Evolutionary conservation across 1,140 invertebrate genomes (phyloP).

Genomic region (Andrena cerasifolii): DNA sequence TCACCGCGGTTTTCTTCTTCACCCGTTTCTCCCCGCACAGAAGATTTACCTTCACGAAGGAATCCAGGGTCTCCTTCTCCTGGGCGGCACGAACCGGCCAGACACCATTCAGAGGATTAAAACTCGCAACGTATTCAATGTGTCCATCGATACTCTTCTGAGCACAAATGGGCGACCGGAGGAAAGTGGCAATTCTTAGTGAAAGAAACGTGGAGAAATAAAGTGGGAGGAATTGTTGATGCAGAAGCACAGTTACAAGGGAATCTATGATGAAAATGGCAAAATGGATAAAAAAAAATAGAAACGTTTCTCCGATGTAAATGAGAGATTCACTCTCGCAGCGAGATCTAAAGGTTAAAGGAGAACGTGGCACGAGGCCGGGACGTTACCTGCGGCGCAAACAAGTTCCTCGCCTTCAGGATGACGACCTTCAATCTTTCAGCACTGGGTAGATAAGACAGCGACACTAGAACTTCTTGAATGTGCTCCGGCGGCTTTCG

Average conservation of each 20-base stretch:
- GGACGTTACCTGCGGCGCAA: conserved; percentile 83
- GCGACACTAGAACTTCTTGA: conserved; percentile 91
- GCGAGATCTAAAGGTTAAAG: not conserved
- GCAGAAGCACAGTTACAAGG: too few relatives aligned
- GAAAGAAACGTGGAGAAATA: too few relatives aligned
- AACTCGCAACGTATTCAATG: not conserved
- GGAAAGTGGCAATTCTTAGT: not conserved
- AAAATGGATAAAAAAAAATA: too few relatives aligned
- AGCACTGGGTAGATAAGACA: conserved; percentile 93
- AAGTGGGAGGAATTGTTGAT: too few relatives aligned
- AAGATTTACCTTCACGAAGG: conserved; percentile 95
- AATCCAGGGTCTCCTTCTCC: conserved; percentile 85
- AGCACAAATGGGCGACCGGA: not conserved
- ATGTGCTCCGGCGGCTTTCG: conserved; percentile 90
- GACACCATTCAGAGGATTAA: not conserved
- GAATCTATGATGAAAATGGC: too few relatives aligned
- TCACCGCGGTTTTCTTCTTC: conserved; percentile 95
- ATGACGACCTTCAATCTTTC: conserved; percentile 92
- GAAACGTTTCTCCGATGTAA: not conserved
- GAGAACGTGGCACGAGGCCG: not conserved
- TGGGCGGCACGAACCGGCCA: conserved; percentile 28
- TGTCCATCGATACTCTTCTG: not conserved
- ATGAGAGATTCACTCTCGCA: not conserved
- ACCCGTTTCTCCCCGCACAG: conserved; percentile 91
- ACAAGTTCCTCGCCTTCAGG: conserved; percentile 92